Conservation (phyloP, 1,140 invertebrate species). For the Maconellicoccus hirsutus region DNA sequence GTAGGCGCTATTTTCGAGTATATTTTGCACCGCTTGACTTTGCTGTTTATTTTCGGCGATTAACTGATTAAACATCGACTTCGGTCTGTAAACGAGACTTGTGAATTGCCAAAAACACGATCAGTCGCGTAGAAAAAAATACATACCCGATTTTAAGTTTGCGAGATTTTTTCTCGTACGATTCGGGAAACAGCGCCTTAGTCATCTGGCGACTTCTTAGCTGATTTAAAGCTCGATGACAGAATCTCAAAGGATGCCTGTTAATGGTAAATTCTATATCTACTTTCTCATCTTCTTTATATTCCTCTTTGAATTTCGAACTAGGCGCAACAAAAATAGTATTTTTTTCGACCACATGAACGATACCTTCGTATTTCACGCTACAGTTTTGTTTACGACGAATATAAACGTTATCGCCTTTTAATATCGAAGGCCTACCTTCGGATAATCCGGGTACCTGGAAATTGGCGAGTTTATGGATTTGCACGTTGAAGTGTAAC, state of each 20-base stretch:
- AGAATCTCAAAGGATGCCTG: neutral
- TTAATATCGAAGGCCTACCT: slow-evolving; percentile 2
- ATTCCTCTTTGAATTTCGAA: neutral
- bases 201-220: neutral
- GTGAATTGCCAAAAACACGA: neutral
- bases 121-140: neutral
- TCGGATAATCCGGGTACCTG: slow-evolving; percentile 19
- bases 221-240: slow-evolving; percentile 9
- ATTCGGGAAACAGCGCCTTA: neutral
- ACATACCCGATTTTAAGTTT: neutral
- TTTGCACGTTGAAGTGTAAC: neutral
- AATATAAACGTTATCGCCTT: slow-evolving; percentile 2
- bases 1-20: slow-evolving; percentile 1
- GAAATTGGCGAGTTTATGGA: neutral
- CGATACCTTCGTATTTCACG: neutral
- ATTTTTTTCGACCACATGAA: neutral
- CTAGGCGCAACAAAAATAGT: neutral
- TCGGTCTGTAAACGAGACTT: neutral
- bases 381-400: neutral
- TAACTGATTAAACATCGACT: neutral
- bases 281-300: neutral
- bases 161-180: neutral
- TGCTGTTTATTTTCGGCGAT: neutral
- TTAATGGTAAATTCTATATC: neutral
- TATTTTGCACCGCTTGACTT: neutral